Evolutionary conservation across 2,888 invertebrate genomes (phyloP).

Genomic region (Macrophya annulata): DNA sequence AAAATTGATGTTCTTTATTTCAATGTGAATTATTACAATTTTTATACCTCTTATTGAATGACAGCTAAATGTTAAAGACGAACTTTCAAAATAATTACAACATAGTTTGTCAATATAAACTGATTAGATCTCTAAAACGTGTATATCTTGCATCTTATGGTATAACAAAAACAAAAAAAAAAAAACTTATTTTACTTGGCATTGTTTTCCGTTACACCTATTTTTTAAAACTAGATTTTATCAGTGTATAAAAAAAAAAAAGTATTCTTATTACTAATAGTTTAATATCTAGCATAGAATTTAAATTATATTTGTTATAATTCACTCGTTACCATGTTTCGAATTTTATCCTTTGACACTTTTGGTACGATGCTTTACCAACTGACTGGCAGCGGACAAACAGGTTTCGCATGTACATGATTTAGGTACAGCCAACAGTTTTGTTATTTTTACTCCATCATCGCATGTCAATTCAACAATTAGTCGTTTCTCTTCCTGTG

Average conservation of each 20-base stretch:
- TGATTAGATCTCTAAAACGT: not conserved
- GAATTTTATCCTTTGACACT: slow-evolving; percentile 47
- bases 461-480: slow-evolving; percentile 79
- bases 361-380: slow-evolving; percentile 56
- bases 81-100: not conserved
- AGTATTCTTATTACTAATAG: not conserved
- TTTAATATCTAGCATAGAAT: not conserved
- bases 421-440: slow-evolving; percentile 73
- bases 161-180: not conserved
- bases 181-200: not conserved
- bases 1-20: not conserved
- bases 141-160: slow-evolving; percentile 7
- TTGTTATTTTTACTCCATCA: slow-evolving; percentile 76
- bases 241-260: not conserved
- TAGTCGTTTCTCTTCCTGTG: slow-evolving; percentile 74
- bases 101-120: slow-evolving; percentile 26
- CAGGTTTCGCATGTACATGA: slow-evolving; percentile 77
- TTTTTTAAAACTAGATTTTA: not conserved
- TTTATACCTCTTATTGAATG: not conserved
- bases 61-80: not conserved
- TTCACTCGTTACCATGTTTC: not conserved
- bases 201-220: not conserved
- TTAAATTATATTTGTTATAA: not conserved
- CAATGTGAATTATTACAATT: not conserved
- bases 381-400: slow-evolving; percentile 54